These are phyloP conservation scores for Ceratina australensis DNA, from an alignment of 1,140 invertebrate species.

Conservation along the genomic window DNA sequence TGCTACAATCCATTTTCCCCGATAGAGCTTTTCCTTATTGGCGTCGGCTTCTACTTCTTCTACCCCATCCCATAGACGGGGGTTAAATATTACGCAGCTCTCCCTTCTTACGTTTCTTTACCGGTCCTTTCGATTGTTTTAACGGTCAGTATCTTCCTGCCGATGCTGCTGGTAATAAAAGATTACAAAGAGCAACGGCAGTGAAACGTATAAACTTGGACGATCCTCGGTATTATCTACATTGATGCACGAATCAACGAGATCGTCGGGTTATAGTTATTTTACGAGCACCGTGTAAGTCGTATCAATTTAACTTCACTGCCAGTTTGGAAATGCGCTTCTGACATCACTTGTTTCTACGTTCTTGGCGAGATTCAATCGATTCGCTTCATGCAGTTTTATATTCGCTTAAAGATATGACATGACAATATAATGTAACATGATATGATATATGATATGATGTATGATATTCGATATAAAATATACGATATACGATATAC, in stretches of 20 bases:
- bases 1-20: constrained; percentile 20
- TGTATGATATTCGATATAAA: too few species aligned
- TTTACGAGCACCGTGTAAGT: not conserved
- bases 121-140: not conserved
- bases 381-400: not conserved
- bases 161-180: constrained; percentile 9
- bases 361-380: not conserved
- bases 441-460: too few species aligned
- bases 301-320: constrained; percentile 19
- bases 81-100: not conserved
- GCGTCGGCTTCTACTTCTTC: not conserved
- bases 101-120: not conserved
- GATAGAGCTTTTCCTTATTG: constrained; percentile 21
- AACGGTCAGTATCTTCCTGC: not conserved
- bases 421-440: too few species aligned
- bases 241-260: not conserved
- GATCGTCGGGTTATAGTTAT: constrained; percentile 9
- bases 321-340: not conserved
- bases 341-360: not conserved
- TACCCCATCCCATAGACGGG: not conserved
- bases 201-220: not conserved
- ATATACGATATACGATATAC: too few species aligned
- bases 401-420: too few species aligned
- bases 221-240: constrained; percentile 9
- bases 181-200: not conserved